These are phyloP conservation scores for Psittacula derbiana DNA, from an alignment of 2,797 vertebrate genomes.

Conservation along the genomic window DNA sequence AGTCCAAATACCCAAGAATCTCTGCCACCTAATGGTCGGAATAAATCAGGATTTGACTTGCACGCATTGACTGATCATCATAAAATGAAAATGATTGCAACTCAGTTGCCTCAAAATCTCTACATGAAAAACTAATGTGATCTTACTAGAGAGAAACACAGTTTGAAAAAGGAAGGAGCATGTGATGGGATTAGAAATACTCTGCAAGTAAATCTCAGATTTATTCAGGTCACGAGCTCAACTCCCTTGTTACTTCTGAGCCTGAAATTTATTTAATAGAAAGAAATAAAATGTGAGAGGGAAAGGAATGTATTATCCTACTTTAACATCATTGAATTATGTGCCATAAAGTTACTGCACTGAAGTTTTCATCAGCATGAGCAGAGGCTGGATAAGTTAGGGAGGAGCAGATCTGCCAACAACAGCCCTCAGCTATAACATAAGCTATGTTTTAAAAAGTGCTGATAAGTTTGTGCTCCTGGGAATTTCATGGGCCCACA, in stretches of 20 bases:
- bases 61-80: background rate
- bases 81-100: background rate
- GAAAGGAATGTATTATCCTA: constrained; percentile 2
- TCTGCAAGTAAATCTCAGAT: constrained; percentile 32
- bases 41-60: constrained; percentile 25
- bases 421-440: background rate
- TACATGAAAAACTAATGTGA: background rate
- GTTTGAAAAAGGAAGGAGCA: background rate
- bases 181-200: background rate
- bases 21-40: background rate
- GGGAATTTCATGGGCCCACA: background rate
- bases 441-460: background rate
- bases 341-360: background rate
- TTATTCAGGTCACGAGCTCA: background rate
- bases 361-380: background rate
- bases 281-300: constrained; percentile 25
- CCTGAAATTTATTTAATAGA: constrained; percentile 43
- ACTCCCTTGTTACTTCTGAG: background rate
- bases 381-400: background rate
- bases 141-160: background rate
- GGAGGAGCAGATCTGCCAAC: background rate
- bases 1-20: background rate
- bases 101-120: background rate
- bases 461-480: background rate
- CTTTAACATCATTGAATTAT: constrained; percentile 18